Conservation (phyloP, 2,888 invertebrate species). For the Parnassius apollo region DNA sequence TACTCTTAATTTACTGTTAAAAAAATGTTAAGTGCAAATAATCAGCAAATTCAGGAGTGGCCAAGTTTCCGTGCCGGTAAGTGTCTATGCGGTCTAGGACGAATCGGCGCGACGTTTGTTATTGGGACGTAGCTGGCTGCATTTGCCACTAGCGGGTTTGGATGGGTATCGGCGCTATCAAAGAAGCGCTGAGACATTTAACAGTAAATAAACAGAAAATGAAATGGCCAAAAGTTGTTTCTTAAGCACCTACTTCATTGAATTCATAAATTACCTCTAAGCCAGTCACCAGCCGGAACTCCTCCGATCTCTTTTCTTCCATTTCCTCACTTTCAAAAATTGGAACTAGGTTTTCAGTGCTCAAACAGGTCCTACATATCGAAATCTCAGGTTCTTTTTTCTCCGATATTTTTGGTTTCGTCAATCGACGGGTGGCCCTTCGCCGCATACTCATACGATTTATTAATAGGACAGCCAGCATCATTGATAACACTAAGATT, state of each 20-base stretch:
- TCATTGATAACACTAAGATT: conserved; percentile 30
- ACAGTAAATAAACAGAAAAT: background rate
- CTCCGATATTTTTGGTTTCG: conserved; percentile 20
- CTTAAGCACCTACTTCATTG: background rate
- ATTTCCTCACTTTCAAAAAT: conserved; percentile 50
- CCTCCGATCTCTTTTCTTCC: conserved; percentile 45
- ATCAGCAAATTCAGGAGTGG: too few species aligned
- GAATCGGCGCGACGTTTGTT: too few species aligned
- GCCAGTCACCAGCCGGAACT: conserved; percentile 52
- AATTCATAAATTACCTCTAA: conserved; percentile 42
- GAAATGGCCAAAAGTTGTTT: background rate
- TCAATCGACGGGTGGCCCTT: conserved; percentile 31
- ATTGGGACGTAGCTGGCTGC: too few species aligned
- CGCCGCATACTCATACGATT: conserved; percentile 41
- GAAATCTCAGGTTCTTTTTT: conserved; percentile 25
- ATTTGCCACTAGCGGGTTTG: too few species aligned
- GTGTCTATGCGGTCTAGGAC: too few species aligned
- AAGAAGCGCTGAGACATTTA: too few species aligned
- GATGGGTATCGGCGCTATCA: too few species aligned
- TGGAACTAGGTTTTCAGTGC: conserved; percentile 45
- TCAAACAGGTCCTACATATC: conserved; percentile 57
- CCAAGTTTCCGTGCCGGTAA: too few species aligned
- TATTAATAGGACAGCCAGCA: conserved; percentile 49
- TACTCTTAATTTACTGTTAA: too few species aligned
- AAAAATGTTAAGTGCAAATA: too few species aligned